Conservation (phyloP, 2,888 invertebrate genomes). For the Hypolimnas misippus region DNA sequence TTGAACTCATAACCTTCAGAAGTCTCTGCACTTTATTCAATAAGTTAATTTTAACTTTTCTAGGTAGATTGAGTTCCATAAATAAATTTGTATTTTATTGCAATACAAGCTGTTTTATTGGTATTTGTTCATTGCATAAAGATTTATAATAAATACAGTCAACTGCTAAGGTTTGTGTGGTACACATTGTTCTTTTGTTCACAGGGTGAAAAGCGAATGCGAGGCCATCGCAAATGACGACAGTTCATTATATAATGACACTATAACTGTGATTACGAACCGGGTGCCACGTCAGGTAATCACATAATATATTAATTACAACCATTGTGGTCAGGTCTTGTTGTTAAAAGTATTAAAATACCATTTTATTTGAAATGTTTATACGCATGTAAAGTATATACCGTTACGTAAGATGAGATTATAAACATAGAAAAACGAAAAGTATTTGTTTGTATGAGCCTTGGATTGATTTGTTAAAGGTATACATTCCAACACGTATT, state of each 20-base stretch:
- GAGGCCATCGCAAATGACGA: constrained; percentile 74
- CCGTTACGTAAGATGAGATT: background rate
- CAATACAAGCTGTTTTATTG: too few species aligned
- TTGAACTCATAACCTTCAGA: too few species aligned
- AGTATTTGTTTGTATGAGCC: background rate
- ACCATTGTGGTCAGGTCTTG: constrained; percentile 5
- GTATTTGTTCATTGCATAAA: too few species aligned
- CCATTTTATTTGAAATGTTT: background rate
- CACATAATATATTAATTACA: constrained; percentile 22
- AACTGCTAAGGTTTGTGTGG: constrained; percentile 7
- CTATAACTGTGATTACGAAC: constrained; percentile 56
- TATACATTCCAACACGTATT: background rate
- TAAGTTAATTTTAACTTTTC: too few species aligned
- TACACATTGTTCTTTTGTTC: constrained; percentile 37
- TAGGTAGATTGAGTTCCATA: too few species aligned
- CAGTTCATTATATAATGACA: constrained; percentile 62
- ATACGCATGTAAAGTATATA: background rate
- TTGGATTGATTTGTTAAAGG: background rate
- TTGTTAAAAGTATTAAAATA: background rate
- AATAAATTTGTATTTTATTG: too few species aligned
- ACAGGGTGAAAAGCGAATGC: constrained; percentile 78
- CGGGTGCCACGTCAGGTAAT: constrained; percentile 69
- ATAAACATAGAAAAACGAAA: background rate
- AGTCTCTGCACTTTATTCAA: too few species aligned
- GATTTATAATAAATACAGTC: constrained; percentile 4